Base-by-base conservation (phyloP, 2,113 vertebrate species). In the Leiothrix lutea region DNA sequence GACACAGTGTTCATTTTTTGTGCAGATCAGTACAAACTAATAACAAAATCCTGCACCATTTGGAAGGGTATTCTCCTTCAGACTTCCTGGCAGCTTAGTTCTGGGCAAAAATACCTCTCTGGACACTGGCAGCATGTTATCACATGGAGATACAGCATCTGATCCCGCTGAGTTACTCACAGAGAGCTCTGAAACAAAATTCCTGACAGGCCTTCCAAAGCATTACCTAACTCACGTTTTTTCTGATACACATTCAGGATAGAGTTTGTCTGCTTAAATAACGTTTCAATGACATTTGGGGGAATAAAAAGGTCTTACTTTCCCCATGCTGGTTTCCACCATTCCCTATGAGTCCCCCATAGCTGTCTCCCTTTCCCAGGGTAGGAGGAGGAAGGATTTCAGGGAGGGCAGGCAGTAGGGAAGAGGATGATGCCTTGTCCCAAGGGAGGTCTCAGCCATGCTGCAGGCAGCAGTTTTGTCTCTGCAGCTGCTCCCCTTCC, bases 61-160 rank as follows among this genome's bases (percentile, higher is more conserved):
- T 95, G 93, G 95, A 89, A 81, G 54, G 33, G 38, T 66, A 47
- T 58, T 86, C 89, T 95, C 78, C 35, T 88, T 82, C 88, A 90
- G 70, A 87, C 42, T 62, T 79, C 66, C 77, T 91, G 93, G 90
- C 88, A 94, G 88, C 60, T 74, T 84, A 74, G 10, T 74, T 80
- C 54, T 71, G 51, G 60, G 75, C 56, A 90, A 62, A 91, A 95
- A 90, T 92, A 66, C 62, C 66, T 94, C 84, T 92, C 85, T 81
- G 95, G 96, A 88, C 85, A 62, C 74, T 38, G 73, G 66, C 80
- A 64, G 54, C 50, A 47, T 40, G 74, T 51, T 71, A 40, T 50
- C 71, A 88, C 50, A 44, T 5, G 24, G 88, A 95, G 91, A 84
- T 80, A 70, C 24, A 93, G 91, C 91, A 92, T 92, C 93, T 97